phyloP scores from a whole-genome alignment of 2,888 invertebrate genomes.

The Tridacna crocea region DNA sequence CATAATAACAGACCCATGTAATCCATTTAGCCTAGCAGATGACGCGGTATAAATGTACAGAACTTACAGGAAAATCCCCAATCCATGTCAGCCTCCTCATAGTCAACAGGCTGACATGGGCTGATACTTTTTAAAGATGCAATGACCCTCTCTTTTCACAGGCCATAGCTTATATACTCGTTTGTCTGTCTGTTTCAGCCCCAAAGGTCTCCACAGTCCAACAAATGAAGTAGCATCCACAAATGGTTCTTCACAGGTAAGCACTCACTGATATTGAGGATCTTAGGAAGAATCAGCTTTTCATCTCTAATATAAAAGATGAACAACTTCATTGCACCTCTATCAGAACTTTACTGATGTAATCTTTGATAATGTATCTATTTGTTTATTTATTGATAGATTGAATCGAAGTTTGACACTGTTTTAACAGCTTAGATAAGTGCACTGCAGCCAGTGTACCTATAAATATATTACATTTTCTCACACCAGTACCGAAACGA shows the following conservation, averaged over 20 bases:
- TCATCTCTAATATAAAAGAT: too few relatives aligned
- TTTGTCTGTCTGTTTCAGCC: conserved; percentile 66
- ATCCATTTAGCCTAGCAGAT: too few relatives aligned
- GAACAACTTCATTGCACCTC: too few relatives aligned
- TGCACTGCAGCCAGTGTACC: neutral
- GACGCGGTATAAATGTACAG: too few relatives aligned
- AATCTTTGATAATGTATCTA: neutral
- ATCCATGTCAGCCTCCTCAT: too few relatives aligned
- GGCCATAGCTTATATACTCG: neutral
- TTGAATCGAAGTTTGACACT: neutral
- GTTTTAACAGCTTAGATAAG: neutral
- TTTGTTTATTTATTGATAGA: neutral
- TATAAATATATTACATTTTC: neutral
- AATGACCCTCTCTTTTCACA: too few relatives aligned
- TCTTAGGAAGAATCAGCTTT: neutral
- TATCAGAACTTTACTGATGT: too few relatives aligned
- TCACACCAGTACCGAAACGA: neutral
- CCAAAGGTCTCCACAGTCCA: conserved; percentile 79
- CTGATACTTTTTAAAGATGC: too few relatives aligned
- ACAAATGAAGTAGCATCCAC: conserved; percentile 71
- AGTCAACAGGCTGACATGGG: too few relatives aligned
- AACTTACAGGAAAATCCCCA: too few relatives aligned
- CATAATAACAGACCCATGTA: too few relatives aligned
- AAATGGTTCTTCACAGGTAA: conserved; percentile 18
- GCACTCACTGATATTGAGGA: neutral